These are phyloP conservation scores for Petrocephalus zakoni DNA, from an alignment of 2,113 vertebrate genomes.

Conservation along the genomic window DNA sequence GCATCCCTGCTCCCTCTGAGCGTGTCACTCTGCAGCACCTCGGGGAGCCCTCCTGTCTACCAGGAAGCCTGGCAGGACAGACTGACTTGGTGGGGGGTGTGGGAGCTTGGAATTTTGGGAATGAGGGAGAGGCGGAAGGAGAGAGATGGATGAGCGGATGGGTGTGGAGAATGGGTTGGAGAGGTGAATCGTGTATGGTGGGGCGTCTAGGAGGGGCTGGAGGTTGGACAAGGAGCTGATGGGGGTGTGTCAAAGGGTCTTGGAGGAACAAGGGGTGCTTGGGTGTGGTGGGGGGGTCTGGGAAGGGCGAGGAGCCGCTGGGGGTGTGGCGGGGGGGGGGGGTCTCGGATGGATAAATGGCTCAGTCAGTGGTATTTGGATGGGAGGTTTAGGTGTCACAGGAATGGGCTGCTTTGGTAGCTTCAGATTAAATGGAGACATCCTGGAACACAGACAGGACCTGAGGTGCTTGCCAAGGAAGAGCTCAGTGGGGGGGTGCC, in stretches of 20 bases:
- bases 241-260: too few relatives aligned
- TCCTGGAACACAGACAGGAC: neutral
- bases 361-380: neutral
- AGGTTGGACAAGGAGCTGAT: too few relatives aligned
- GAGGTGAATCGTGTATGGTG: neutral
- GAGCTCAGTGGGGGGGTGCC: neutral
- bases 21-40: neutral
- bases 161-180: neutral
- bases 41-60: neutral
- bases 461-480: conserved; percentile 34
- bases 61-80: neutral
- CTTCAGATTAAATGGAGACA: neutral
- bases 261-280: too few relatives aligned
- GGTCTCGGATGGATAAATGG: neutral
- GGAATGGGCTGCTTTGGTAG: neutral
- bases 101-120: neutral
- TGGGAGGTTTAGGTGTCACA: neutral
- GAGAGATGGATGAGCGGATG: neutral
- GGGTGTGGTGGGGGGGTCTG: neutral
- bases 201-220: neutral
- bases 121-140: neutral
- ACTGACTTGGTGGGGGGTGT: neutral
- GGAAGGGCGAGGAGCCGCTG: neutral
- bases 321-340: neutral
- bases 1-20: neutral